Conservation (phyloP, 2,113 vertebrate species). For the Podarcis cretensis region DNA sequence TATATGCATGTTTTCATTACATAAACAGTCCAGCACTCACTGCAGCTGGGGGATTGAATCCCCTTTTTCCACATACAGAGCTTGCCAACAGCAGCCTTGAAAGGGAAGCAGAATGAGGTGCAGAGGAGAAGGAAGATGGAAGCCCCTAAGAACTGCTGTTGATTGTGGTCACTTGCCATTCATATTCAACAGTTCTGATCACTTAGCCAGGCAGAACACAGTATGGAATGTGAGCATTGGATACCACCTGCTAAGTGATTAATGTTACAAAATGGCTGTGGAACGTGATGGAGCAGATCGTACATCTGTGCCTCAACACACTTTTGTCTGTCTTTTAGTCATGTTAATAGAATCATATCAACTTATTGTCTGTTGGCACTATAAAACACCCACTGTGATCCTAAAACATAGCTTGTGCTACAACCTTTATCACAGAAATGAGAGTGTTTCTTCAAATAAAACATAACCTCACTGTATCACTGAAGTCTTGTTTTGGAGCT, state of each 20-base stretch:
- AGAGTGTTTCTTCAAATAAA: neutral
- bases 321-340: neutral
- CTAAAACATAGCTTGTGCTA: neutral
- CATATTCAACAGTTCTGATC: neutral
- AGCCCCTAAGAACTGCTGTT: neutral
- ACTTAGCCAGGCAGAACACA: neutral
- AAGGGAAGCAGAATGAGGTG: neutral
- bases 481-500: neutral
- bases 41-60: neutral
- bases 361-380: neutral
- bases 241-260: neutral
- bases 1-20: too few relatives aligned
- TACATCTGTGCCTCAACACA: neutral
- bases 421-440: neutral
- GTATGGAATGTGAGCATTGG: neutral
- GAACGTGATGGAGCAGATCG: neutral
- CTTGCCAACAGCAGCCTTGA: neutral
- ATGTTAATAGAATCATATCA: neutral
- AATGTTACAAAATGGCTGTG: neutral
- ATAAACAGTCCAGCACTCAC: too few relatives aligned
- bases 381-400: neutral
- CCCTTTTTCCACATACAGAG: neutral
- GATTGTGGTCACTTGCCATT: neutral
- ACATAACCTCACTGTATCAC: neutral
- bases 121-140: too few relatives aligned